Evolutionary conservation across 2,888 invertebrate species (phyloP), one percentile per base, ranked within the genome.

Genomic region (Dolichopus griseipennis): DNA sequence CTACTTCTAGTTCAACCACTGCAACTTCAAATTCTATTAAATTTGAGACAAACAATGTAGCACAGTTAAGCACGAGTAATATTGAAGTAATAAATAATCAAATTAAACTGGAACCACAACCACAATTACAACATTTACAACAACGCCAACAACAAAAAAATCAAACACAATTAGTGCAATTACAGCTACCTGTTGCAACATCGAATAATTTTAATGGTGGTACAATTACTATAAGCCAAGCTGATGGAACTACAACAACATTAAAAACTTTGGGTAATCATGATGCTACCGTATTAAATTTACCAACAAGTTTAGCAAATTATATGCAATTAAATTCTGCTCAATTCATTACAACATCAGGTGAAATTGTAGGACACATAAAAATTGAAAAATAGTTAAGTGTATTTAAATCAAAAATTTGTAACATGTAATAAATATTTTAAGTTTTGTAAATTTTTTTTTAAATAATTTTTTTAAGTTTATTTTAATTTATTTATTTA

Each of bases 211-310:
- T 78, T 71, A 68, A 79, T 43, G 76, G 76, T 43, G 77, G 77
- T 3, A 80, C 80, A 7, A 79, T 81, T 66, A 79, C 81, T 41
- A 79, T 80, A 63, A 79, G 78, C 18, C 79, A 80, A 69, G 73
- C 79, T 20, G 72, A 69, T 34, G 72, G 73, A 68, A 72, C 73
- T 1, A 71, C 73, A 41, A 68, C 70, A 21, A 73, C 72, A 33
- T 69, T 76, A 34, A 76, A 76, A 72, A 73, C 74, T 5, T 65
- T 75, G 8, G 74, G 74, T 33, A 71, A 68, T 52, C 80, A 77
- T 70, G 81, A 80, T 71, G 73, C 75, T 64, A 74, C 79, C n/a
- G 76, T 77, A 10, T 70, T 77, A 52, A 78, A 76, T 73, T 73
- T 80, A 67, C 77, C 78, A 67, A 74, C 77, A 67, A 78, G 78